Evolutionary conservation across 2,888 invertebrate species (phyloP), one percentile per base, ranked within the genome.

Genomic region (Ditylenchus weischeri): DNA sequence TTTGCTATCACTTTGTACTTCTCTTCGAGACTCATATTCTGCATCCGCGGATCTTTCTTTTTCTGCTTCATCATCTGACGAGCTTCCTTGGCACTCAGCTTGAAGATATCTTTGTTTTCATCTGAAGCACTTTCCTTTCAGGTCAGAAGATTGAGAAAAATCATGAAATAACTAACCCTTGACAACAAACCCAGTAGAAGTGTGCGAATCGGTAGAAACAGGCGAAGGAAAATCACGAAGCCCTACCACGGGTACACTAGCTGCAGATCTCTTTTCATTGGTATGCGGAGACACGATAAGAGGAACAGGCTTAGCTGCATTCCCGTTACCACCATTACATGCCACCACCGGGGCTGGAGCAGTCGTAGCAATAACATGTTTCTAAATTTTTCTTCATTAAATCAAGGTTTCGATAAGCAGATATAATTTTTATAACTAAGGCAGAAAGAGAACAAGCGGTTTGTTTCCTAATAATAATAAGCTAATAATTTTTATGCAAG

Each of bases 11-110:
- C 69, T 57, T 75, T 76, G 68, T 81, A 74, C 65, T 81, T 81
- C 67, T 81, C 78, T 62, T 79, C 79, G 54, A 82, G 70, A 8
- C 75, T 73, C 80, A 81, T 78, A 62, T 79, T 76, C 43, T 76
- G 71, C 68, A 76, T 75, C 29, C 78, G 66, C 35, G 69, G 73
- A 63, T 75, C 75, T 65, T 76, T 75, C 35, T 70, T 72, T n/a
- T 57, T 38, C 64, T 69, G 50, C 23, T n/a, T 19, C 68, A 64
- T 38, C n/a, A 43, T 3, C 19, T 71, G 78, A 19, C 79, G 79
- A 10, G 81, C 81, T 64, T 81, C 79, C 59, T 77, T 77, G 19
- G 81, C 81, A 60, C 76, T 78, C 70, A 81, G 70, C 50, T 72
- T 72, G 72, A 79, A 81, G 67, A 81, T 81, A 67, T 79, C 79